A percentile compares a stretch with the other conserved stretches of the same genome.
These are phyloP conservation scores for Acanthococcus lagerstroemiae DNA, from an alignment of 2,888 invertebrate species.

Conservation along the genomic window DNA sequence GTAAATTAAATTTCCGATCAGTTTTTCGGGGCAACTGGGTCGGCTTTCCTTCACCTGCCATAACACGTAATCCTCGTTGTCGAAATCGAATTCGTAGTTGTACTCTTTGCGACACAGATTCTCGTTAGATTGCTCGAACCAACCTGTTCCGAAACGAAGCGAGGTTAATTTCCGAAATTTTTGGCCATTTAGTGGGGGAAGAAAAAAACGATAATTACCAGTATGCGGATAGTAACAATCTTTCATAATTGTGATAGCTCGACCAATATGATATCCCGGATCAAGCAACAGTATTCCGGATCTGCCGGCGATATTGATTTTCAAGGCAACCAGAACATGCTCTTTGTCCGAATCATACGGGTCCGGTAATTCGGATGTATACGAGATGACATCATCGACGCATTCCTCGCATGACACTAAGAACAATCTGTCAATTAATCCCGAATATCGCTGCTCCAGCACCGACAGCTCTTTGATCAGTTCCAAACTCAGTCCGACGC, in stretches of 20 bases:
- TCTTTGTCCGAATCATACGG: slow-evolving; percentile 64
- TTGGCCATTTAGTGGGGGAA: no score
- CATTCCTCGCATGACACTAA: slow-evolving; percentile 84
- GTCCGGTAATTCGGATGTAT: slow-evolving; percentile 36
- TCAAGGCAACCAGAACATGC: slow-evolving; percentile 72
- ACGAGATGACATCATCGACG: slow-evolving; percentile 34
- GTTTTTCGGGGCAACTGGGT: slow-evolving; percentile 47
- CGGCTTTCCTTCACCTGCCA: slow-evolving; percentile 75
- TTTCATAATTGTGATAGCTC: slow-evolving; percentile 76
- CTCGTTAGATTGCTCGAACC: slow-evolving; percentile 62
- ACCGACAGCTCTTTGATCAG: slow-evolving; percentile 55
- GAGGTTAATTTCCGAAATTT: no score
- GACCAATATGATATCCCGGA: slow-evolving; percentile 82
- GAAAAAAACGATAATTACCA: no score
- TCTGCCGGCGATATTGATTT: slow-evolving; percentile 60
- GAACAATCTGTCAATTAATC: slow-evolving; percentile 55
- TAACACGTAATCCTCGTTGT: slow-evolving; percentile 65
- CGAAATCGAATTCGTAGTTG: slow-evolving; percentile 61
- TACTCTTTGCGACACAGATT: slow-evolving; percentile 49
- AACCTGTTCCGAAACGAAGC: slow-evolving; percentile 52
- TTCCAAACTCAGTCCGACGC: slow-evolving; percentile 78
- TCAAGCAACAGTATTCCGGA: slow-evolving; percentile 71
- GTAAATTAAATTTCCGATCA: slow-evolving; percentile 65
- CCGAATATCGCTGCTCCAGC: slow-evolving; percentile 48
- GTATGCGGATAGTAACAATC: slow-evolving; percentile 79